These are phyloP conservation scores for Antechinus flavipes DNA, from an alignment of 2,113 vertebrate genomes.

Conservation along the genomic window DNA sequence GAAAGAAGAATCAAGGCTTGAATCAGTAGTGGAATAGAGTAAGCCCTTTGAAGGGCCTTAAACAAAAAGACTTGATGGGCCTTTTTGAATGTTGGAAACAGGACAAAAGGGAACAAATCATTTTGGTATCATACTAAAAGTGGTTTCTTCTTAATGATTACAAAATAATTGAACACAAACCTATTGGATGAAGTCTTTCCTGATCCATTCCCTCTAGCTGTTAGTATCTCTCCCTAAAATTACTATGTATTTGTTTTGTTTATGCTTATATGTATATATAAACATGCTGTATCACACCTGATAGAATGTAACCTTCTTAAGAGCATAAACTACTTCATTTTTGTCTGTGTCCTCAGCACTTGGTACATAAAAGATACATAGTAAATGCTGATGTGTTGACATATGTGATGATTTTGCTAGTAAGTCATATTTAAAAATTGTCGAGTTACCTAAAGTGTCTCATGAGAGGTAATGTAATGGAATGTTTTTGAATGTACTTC, in stretches of 20 bases:
- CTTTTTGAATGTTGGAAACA: not conserved
- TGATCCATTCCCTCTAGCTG: not conserved
- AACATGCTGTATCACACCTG: not conserved
- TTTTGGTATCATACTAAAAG: not conserved
- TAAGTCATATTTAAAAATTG: not conserved
- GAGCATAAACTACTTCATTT: not conserved
- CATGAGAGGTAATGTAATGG: not conserved
- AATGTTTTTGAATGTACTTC: not conserved
- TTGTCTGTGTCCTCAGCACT: not conserved
- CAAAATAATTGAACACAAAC: not conserved
- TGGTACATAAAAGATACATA: not conserved
- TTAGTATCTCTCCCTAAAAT: not conserved
- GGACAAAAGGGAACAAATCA: not conserved
- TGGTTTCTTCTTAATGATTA: not conserved
- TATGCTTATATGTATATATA: not conserved
- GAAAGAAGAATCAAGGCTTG: not conserved
- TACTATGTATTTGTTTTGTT: not conserved
- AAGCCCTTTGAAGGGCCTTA: not conserved
- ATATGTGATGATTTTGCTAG: not conserved
- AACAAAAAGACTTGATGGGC: not conserved
- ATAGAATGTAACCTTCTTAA: not conserved
- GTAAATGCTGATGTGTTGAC: not conserved
- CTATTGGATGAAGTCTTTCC: not conserved
- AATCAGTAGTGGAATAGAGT: not conserved
- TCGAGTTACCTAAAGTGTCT: not conserved